Conservation (phyloP, 2,113 vertebrate genomes). For the Percopsis transmontana region DNA sequence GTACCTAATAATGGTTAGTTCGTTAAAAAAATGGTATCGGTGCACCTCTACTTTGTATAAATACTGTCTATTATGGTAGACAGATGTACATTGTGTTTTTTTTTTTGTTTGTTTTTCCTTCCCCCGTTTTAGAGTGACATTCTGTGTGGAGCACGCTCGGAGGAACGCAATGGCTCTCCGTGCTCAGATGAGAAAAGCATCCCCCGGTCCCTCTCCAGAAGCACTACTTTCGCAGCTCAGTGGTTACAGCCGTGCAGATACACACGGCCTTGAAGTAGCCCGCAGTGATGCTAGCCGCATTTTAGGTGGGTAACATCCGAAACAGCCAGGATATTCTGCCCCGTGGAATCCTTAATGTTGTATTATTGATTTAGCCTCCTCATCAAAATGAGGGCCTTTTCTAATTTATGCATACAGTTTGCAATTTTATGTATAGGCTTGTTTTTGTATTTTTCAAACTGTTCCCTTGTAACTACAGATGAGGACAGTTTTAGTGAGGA, state of each 20-base stretch:
- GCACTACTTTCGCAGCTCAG: constrained; percentile 91
- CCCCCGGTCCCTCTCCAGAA: constrained; percentile 82
- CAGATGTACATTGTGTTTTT: not conserved
- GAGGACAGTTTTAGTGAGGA: constrained; percentile 97
- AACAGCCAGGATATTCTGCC: not conserved
- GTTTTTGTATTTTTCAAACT: too few species aligned
- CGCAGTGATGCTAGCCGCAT: constrained; percentile 87
- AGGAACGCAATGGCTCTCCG: constrained; percentile 88
- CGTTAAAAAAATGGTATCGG: too few species aligned
- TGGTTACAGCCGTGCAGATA: constrained; percentile 83
- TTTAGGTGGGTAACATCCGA: constrained; percentile 78
- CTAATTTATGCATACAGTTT: too few species aligned
- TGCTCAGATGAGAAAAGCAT: constrained; percentile 88
- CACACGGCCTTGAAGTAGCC: constrained; percentile 76
- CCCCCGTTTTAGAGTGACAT: constrained; percentile 75
- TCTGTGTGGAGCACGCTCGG: constrained; percentile 91
- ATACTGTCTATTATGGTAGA: not conserved
- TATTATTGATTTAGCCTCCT: not conserved
- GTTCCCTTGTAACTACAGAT: constrained; percentile 71
- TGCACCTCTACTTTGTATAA: not conserved
- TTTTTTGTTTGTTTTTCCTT: not conserved
- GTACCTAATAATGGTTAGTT: too few species aligned
- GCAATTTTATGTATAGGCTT: too few species aligned
- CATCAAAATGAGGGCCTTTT: not conserved
- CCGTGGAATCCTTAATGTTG: not conserved